Evolutionary conservation across 2,797 vertebrate genomes (phyloP), one percentile per base, ranked within the genome.

Genomic region (Taenioides sp.): DNA sequence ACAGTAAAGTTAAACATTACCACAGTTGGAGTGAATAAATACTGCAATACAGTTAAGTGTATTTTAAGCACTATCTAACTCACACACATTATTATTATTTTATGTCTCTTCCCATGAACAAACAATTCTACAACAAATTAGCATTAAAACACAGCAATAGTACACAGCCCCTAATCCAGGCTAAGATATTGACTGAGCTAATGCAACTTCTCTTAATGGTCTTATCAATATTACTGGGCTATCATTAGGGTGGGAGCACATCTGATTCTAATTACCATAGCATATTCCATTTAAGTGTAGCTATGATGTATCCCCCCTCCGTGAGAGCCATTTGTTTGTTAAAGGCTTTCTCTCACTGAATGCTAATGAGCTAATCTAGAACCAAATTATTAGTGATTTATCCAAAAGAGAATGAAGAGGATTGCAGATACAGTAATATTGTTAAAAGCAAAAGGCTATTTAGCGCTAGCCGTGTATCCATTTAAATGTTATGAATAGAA

Each of bases 341-440:
- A 17, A 28, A 65, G 43, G 40, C 22, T 50, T 65, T 65, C 23
- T 22, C 62, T 25, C 34, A 18, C n/a, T 64, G 37, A 64, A 25
- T 18, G 64, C 64, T 65, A 65, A 65, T 65, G 64, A 43, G 23
- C 64, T 47, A 65, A 65, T 65, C 40, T 27, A 50, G 43, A 65
- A 50, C 43, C 2, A 49, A 65, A 65, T 65, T 18, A 65, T 22
- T 2, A 10, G 64, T 50, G 64, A 65, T 65, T 65, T 65, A 65
- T 65, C 64, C 22, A 20, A 65, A 65, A 65, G 16, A 27, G 64
- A 50, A 65, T 50, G 43, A 50, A 65, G 49, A 0, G 14, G 18
- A 22, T 18, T 5, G 2, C 43, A 20, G 27, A 50, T 65, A 10
- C 64, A 25, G 43, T 65, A 65, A 65, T 65, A 50, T 27, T 65